Evolutionary conservation across 2,888 invertebrate species (phyloP).

Genomic region (Hetaerina titia): DNA sequence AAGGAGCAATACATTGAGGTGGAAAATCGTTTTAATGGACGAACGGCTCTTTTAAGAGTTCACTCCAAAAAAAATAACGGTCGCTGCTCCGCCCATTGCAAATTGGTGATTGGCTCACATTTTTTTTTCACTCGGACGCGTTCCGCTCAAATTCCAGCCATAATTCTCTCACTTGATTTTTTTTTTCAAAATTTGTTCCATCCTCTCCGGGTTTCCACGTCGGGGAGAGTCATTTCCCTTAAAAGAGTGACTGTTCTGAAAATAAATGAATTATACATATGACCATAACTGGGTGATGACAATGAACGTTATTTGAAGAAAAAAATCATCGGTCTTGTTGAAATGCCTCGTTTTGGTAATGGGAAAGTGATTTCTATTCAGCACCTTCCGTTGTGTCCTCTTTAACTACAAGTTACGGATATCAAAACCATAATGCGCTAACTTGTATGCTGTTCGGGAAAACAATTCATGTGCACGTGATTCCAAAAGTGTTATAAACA

Average conservation of each 20-base stretch:
- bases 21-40: conserved; percentile 51
- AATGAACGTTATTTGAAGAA: background rate
- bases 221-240: background rate
- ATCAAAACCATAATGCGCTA: no score
- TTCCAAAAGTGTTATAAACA: no score
- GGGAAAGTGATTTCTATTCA: background rate
- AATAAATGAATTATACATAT: background rate
- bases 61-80: background rate
- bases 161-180: background rate
- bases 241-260: background rate
- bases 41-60: conserved; percentile 31
- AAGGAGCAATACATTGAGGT: background rate
- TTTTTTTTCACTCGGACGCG: background rate
- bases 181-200: background rate
- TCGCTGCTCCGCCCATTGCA: background rate
- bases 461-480: no score
- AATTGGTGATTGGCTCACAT: conserved; percentile 6
- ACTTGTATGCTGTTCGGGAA: no score
- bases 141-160: background rate
- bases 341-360: background rate
- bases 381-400: background rate
- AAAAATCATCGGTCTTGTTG: background rate
- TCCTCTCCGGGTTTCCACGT: conserved; percentile 4
- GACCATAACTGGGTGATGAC: background rate
- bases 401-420: no score